phyloP scores from a whole-genome alignment of 2,797 vertebrate genomes.

The Helicolenus hilgendorfi region DNA sequence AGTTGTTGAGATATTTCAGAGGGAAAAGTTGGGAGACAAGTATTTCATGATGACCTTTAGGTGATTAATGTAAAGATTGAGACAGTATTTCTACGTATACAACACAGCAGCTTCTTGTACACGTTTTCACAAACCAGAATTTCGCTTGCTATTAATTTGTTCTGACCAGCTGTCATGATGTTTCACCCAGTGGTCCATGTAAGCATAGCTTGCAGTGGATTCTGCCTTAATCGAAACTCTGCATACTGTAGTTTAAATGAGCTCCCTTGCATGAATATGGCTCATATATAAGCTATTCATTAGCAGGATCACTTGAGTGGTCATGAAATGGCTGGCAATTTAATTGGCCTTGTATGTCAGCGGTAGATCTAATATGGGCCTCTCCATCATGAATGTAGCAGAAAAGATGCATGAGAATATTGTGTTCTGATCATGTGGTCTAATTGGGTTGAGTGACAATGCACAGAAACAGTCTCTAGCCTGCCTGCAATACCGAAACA shows the following conservation, averaged over 20 bases:
- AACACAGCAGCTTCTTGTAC: neutral
- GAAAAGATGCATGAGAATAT: slow-evolving; percentile 40
- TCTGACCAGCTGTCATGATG: slow-evolving; percentile 5
- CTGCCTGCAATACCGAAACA: neutral
- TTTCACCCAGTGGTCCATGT: slow-evolving; percentile 7
- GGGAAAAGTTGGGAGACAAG: neutral
- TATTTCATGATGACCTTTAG: neutral
- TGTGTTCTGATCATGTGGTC: slow-evolving; percentile 10
- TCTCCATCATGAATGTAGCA: neutral
- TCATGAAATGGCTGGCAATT: slow-evolving; percentile 56
- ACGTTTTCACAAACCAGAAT: neutral
- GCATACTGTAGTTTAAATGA: slow-evolving; percentile 6
- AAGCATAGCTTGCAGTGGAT: neutral
- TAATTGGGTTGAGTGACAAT: slow-evolving; percentile 15
- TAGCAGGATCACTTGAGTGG: slow-evolving; percentile 60
- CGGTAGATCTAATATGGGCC: slow-evolving; percentile 25
- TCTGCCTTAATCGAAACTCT: slow-evolving; percentile 4
- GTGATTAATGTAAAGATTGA: neutral
- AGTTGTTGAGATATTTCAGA: neutral
- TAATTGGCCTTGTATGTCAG: slow-evolving; percentile 68
- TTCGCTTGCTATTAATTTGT: neutral
- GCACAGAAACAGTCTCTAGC: neutral
- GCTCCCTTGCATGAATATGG: neutral
- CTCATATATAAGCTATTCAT: slow-evolving; percentile 60
- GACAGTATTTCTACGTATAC: neutral